Base-by-base conservation (phyloP, 2,797 vertebrate genomes). In the Geotrypetes seraphini region DNA sequence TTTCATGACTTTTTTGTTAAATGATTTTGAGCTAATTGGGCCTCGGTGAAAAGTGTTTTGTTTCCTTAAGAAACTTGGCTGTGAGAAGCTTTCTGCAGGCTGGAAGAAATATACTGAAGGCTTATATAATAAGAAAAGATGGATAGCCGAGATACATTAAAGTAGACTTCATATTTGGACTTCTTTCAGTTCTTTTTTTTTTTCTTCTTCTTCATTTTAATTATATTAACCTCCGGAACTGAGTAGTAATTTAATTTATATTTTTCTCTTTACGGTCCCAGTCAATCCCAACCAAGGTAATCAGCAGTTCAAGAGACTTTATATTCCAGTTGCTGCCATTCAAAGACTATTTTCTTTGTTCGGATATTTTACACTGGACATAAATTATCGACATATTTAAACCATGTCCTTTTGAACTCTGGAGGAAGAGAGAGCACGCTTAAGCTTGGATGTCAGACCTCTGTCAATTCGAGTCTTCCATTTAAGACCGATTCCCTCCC, bases 1-100 rank as follows among this genome's bases (percentile, higher is more conserved):
- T 33, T 61, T 60, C 54, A 44, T 43, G 41, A 45, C 45, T 49
- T 52, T 51, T 51, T 39, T 28, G 59, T 61, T 59, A n/a, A 31
- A 63, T 33, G 8, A 57, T 58, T 46, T 55, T 49, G 39, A 59
- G 52, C 39, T 66, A 71, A 74, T 74, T 70, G 42, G n/a, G 61
- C 36, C 34, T 47, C 47, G 55, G 7, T 65, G 42, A 63, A 65
- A 63, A 71, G 61, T 60, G 47, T 48, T 67, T 74, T 71, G 47
- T 66, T 74, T 65, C 55, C 47, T 66, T 42, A 41, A 57, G 39
- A 55, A 50, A 57, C 43, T 61, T 71, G 54, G 51, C 66, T 60
- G 53, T 55, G 46, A 57, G 34, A 50, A 31, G 22, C 36, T 23
- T 55, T 39, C n/a, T n/a, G n/a, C 51, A 57, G 28, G 19, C 31